Conservation (phyloP, 2,888 invertebrate genomes). For the Meiosimyza platycephala region DNA sequence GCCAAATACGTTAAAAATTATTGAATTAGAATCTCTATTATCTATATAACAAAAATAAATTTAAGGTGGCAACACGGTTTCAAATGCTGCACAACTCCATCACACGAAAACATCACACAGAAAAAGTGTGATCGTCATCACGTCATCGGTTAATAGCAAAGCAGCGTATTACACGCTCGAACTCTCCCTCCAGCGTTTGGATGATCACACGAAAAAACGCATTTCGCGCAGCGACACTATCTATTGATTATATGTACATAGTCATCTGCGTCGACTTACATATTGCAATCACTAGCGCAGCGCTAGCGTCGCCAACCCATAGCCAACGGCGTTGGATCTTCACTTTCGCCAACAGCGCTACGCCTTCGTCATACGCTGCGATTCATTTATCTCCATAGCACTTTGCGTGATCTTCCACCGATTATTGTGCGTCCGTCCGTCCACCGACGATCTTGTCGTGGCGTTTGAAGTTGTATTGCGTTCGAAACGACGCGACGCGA, state of each 20-base stretch:
- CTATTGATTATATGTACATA: not conserved
- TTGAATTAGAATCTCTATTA: too few relatives aligned
- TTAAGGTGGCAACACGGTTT: not conserved
- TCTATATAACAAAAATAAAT: too few relatives aligned
- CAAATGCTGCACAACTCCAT: not conserved
- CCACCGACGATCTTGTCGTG: not conserved
- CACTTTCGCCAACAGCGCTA: conserved; percentile 57
- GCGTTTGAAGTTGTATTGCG: not conserved
- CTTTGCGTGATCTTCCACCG: not conserved
- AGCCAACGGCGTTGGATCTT: conserved; percentile 52
- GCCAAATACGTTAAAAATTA: too few relatives aligned
- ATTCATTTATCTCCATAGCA: not conserved
- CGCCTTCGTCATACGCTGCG: not conserved
- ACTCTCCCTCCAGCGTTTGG: not conserved
- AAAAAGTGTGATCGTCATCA: conserved; percentile 22
- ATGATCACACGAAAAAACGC: conserved; percentile 8
- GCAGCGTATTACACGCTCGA: too few relatives aligned
- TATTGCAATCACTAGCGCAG: not conserved
- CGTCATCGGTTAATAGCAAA: not conserved
- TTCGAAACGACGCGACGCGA: not conserved
- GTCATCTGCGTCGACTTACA: not conserved
- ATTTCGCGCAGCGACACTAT: conserved; percentile 17
- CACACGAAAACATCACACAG: not conserved
- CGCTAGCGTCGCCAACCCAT: conserved; percentile 17
- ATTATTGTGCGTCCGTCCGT: not conserved